phyloP scores from a whole-genome alignment of 2,888 invertebrate species.

The Callosobruchus maculatus region DNA sequence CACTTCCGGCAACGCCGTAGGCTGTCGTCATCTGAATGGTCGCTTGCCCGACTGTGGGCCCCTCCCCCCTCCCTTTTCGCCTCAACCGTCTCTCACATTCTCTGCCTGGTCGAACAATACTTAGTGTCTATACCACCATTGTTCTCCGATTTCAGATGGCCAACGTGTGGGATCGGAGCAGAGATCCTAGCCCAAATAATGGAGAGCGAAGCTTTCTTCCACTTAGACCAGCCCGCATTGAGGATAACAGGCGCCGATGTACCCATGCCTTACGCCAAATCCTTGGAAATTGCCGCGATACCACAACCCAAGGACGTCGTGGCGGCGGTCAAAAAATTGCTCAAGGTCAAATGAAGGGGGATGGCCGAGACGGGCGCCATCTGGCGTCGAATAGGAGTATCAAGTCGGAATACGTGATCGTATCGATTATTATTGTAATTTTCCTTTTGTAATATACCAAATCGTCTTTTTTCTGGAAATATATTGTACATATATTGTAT shows the following conservation, averaged over 20 bases:
- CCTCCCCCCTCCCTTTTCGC: no score
- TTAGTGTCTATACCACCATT: no score
- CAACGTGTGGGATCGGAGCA: slow-evolving; percentile 87
- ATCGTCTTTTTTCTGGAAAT: background rate
- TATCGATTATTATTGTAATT: background rate
- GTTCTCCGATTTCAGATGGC: no score
- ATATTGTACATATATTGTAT: background rate
- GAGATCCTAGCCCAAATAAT: slow-evolving; percentile 91
- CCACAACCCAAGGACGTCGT: slow-evolving; percentile 76
- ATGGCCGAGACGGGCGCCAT: background rate
- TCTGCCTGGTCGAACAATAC: no score
- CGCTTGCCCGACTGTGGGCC: no score
- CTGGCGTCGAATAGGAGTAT: background rate
- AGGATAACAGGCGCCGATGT: slow-evolving; percentile 91
- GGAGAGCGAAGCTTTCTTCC: slow-evolving; percentile 92
- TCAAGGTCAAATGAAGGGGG: slow-evolving; percentile 53
- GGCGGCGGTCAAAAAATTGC: slow-evolving; percentile 71
- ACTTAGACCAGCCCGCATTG: slow-evolving; percentile 91
- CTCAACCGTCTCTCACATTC: no score
- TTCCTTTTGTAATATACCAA: background rate
- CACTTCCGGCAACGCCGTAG: no score
- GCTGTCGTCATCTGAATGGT: no score
- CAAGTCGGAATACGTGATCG: background rate
- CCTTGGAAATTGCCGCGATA: slow-evolving; percentile 75
- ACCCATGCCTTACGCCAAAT: slow-evolving; percentile 94